These are phyloP conservation scores for Dallia pectoralis DNA, from an alignment of 2,797 vertebrate genomes.

Conservation along the genomic window DNA sequence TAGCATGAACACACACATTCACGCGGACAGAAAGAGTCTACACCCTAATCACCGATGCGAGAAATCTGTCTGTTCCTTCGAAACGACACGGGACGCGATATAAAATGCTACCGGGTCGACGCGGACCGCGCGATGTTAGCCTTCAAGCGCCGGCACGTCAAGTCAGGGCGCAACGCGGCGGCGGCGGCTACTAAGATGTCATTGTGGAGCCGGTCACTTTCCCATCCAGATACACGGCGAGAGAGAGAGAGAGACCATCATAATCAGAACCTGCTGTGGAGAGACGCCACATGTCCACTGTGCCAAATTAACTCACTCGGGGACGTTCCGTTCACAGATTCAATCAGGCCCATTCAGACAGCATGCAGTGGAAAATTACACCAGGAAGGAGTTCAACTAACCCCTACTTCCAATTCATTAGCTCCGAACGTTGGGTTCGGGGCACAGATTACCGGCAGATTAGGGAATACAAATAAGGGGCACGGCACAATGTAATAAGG, in stretches of 20 bases:
- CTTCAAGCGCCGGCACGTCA: neutral
- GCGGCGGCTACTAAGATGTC: neutral
- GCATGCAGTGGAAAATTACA: conserved; percentile 11
- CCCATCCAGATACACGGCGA: neutral
- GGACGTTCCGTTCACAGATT: conserved; percentile 47
- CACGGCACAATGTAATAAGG: neutral
- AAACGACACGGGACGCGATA: neutral
- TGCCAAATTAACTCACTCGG: conserved; percentile 44
- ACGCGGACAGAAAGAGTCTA: conserved; percentile 12
- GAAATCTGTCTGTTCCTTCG: neutral
- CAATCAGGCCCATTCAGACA: conserved; percentile 34
- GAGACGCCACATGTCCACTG: conserved; percentile 24
- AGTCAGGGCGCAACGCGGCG: neutral
- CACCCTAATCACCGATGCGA: neutral
- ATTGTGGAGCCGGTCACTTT: neutral
- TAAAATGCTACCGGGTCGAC: neutral
- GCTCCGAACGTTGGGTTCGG: neutral
- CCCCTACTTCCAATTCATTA: neutral
- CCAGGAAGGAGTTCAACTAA: neutral
- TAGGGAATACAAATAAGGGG: neutral
- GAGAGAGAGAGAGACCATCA: conserved; percentile 25
- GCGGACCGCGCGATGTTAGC: neutral
- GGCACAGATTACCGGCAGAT: neutral
- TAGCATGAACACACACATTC: conserved; percentile 45
- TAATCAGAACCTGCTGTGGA: conserved; percentile 39